Evolutionary conservation across 2,113 vertebrate genomes (phyloP).

Genomic region (Oplegnathus fasciatus): DNA sequence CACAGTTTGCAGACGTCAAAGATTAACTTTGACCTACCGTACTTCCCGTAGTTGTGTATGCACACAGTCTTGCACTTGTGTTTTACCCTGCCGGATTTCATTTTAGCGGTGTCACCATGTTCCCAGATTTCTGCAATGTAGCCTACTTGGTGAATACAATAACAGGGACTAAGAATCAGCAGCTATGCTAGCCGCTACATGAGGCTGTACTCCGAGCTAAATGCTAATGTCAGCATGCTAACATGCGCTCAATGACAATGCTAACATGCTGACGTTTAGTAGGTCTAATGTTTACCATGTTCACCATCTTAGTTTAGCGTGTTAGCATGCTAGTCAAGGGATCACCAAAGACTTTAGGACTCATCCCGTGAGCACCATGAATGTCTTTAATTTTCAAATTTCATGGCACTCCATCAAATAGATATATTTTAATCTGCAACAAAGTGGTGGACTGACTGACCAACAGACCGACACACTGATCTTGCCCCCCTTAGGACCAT

Average conservation of each 20-base stretch:
- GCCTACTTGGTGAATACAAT: background rate
- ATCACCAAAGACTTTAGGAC: background rate
- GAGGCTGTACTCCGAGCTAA: slow-evolving; percentile 6
- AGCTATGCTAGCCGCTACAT: background rate
- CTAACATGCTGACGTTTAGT: background rate
- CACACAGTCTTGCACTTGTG: background rate
- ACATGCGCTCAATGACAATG: background rate
- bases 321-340: background rate
- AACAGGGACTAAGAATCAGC: background rate
- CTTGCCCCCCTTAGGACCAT: too few species aligned
- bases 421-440: background rate
- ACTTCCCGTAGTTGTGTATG: background rate
- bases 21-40: background rate
- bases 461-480: background rate
- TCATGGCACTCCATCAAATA: background rate
- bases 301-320: background rate
- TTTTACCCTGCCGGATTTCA: background rate
- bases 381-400: background rate
- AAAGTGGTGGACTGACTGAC: background rate
- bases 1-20: background rate
- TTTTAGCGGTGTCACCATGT: background rate
- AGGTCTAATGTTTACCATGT: background rate
- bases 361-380: background rate
- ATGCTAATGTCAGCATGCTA: background rate
- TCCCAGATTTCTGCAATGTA: background rate